These are phyloP conservation scores for Hylyphantes graminicola DNA, from an alignment of 1,140 invertebrate species.

Conservation along the genomic window DNA sequence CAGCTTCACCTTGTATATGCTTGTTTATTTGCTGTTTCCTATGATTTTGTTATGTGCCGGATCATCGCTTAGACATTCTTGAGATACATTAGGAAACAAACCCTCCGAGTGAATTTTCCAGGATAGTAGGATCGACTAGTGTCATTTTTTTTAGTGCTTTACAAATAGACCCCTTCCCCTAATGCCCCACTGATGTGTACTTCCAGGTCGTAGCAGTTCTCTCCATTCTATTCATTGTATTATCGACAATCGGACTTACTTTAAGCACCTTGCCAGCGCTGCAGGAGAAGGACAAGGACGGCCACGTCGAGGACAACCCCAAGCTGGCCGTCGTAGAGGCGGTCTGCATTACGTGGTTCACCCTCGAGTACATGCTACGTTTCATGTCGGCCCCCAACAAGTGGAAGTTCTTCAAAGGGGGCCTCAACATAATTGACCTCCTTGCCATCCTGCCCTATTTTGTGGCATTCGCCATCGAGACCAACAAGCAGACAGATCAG, in stretches of 20 bases:
- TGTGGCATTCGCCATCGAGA: slow-evolving; percentile 95
- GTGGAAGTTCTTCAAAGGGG: slow-evolving; percentile 99
- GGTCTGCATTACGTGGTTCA: slow-evolving; percentile 99
- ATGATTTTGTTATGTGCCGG: no score
- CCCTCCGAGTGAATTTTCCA: slow-evolving; percentile 2
- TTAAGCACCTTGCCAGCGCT: slow-evolving; percentile 97
- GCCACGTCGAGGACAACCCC: slow-evolving; percentile 80
- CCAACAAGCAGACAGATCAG: slow-evolving; percentile 86
- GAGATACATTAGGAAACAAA: no score
- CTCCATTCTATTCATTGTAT: slow-evolving; percentile 99
- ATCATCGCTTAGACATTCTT: no score
- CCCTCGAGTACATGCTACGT: slow-evolving; percentile 96
- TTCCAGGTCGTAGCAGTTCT: slow-evolving; percentile 97
- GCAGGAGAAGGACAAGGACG: slow-evolving; percentile 83
- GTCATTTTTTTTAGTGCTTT: background rate
- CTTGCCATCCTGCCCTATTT: slow-evolving; percentile 99
- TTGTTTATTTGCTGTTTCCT: no score
- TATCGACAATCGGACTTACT: slow-evolving; percentile 97
- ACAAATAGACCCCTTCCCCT: background rate
- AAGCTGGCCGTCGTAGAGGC: slow-evolving; percentile 97
- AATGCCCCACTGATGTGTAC: slow-evolving; percentile 50
- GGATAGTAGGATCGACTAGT: no score
- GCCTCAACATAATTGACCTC: slow-evolving; percentile 98
- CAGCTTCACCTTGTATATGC: no score
- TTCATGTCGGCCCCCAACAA: slow-evolving; percentile 99